These are phyloP conservation scores for Grammomys surdaster DNA, from an alignment of 2,113 vertebrate species.

Conservation along the genomic window DNA sequence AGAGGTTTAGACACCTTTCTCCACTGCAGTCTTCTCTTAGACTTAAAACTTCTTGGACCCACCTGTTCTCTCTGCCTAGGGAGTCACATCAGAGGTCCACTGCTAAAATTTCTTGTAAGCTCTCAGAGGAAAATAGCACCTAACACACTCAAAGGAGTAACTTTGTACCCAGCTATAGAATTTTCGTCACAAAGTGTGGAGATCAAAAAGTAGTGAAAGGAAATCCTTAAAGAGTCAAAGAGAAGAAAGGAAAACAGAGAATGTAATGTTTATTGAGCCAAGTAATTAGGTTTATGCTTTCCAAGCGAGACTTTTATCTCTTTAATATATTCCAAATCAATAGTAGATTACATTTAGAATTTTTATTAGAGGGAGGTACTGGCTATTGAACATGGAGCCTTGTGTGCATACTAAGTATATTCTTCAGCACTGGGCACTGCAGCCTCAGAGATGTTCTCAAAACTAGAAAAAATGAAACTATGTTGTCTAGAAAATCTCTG, in stretches of 20 bases:
- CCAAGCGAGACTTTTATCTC: background rate
- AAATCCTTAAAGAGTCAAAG: constrained; percentile 11
- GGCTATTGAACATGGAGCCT: background rate
- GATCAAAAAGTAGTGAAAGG: background rate
- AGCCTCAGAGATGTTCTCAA: background rate
- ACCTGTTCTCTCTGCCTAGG: background rate
- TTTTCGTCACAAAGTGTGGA: background rate
- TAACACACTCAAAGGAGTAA: background rate
- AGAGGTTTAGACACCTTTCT: background rate
- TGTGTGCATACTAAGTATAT: background rate
- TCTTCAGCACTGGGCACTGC: background rate
- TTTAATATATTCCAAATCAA: constrained; percentile 25
- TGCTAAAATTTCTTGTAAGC: background rate
- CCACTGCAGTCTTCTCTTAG: background rate
- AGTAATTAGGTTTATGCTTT: constrained; percentile 18
- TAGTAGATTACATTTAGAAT: background rate
- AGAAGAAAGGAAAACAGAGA: background rate
- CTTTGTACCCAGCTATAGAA: background rate
- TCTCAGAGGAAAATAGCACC: background rate
- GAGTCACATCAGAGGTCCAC: background rate
- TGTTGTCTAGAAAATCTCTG: background rate
- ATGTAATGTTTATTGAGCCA: constrained; percentile 8
- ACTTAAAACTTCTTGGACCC: background rate
- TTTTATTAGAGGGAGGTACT: background rate
- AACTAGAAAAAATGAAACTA: background rate